Evolutionary conservation across 2,113 vertebrate species (phyloP), one percentile per base, ranked within the genome.

Genomic region (Pycnonotus jocosus): DNA sequence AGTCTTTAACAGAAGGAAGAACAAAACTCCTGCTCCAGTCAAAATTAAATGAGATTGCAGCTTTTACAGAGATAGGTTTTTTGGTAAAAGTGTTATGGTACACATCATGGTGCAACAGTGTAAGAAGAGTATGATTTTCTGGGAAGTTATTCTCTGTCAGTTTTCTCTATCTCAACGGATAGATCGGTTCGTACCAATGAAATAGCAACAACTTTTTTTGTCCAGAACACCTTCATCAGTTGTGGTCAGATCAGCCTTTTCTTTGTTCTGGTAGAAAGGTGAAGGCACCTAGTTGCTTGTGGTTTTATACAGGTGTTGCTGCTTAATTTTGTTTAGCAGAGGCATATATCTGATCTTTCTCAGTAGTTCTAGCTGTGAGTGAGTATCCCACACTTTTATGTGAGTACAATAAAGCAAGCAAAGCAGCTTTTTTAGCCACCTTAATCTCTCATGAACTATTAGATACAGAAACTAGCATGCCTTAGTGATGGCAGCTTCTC

Each of bases 131-230:
- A 88, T 7, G 10, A 83, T 47, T 74, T 73, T 84, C 27, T 74
- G 30, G 22, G 33, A 89, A 91, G 17, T 66, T 61, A 62, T 57
- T 70, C 53, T 50, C 30, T 65, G 7, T 40, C 22, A 65, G 19
- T 73, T 48, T 57, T 70, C 50, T 45, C 31, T 65, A 8, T 40
- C 18, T 61, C 35, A 61, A 38, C 35, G 18, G 24, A 38, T 12
- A 65, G 20, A 50, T 73, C 23, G 33, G 25, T 57, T 73, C 0
- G 0, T 40, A 77, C 3, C 0, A 1, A 77, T 20, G 38, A 24
- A 84, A 89, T 40, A 77, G 12, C 42, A 86, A 58, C 6, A 69
- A 6, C 5, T 4, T 54, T 24, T 30, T 42, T 45, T 66, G 17
- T 53, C 30, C 23, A 48, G 25, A 81, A 40, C 1, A 7, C 15